Evolutionary conservation across 2,797 vertebrate genomes (phyloP).

Genomic region (Neosalanx taihuensis): DNA sequence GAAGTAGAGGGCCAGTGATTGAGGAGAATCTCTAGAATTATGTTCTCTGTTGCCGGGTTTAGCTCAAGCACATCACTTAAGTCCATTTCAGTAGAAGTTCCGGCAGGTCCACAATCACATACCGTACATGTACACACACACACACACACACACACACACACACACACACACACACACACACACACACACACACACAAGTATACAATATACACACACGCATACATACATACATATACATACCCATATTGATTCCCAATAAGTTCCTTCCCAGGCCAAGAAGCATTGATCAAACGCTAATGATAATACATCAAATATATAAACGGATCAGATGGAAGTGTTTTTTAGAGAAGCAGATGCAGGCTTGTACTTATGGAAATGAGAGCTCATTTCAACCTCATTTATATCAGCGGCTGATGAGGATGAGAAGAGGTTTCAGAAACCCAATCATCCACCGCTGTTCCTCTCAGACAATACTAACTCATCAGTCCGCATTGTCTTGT

Average conservation of each 20-base stretch:
- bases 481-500: conserved; percentile 36
- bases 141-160: conserved; percentile 1
- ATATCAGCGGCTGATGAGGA: conserved; percentile 27
- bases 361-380: conserved; percentile 32
- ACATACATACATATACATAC: not conserved
- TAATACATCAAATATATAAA: conserved; percentile 28
- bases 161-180: not conserved
- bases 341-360: conserved; percentile 1
- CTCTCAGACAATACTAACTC: conserved; percentile 25
- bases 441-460: conserved; percentile 2
- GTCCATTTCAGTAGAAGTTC: conserved; percentile 22
- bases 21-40: conserved; percentile 49
- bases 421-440: conserved; percentile 9
- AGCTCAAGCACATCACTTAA: conserved; percentile 39
- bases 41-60: conserved; percentile 49
- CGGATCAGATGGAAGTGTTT: conserved; percentile 12
- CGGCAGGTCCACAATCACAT: conserved; percentile 1
- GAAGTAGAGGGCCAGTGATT: conserved; percentile 40
- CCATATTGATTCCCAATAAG: conserved; percentile 39
- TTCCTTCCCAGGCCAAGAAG: conserved; percentile 23
- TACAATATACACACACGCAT: not conserved
- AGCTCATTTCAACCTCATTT: conserved; percentile 24
- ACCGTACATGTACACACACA: not conserved
- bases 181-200: not conserved
- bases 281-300: conserved; percentile 37